phyloP scores from a whole-genome alignment of 2,797 vertebrate genomes.

The Melanotaenia parkinsoni region DNA sequence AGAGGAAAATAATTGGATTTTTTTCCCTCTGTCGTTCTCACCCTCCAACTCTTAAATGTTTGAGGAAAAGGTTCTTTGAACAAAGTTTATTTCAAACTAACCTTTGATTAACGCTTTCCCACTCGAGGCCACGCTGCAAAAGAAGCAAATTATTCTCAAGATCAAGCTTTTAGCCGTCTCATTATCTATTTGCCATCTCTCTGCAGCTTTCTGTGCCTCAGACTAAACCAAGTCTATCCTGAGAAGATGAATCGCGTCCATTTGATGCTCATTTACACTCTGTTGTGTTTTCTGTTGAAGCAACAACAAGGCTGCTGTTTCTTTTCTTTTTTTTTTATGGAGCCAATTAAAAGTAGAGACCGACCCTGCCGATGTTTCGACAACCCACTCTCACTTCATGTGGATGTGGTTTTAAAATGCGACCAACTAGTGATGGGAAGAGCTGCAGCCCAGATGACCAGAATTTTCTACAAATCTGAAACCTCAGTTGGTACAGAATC shows the following conservation, averaged over 20 bases:
- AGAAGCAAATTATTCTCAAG: conserved; percentile 74
- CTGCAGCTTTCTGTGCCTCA: conserved; percentile 23
- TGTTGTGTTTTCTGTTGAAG: conserved; percentile 36
- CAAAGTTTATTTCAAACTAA: conserved; percentile 76
- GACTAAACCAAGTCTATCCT: conserved; percentile 47
- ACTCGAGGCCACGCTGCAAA: conserved; percentile 61
- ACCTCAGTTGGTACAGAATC: not conserved
- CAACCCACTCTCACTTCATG: conserved; percentile 4
- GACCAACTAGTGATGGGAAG: not conserved
- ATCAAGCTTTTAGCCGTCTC: conserved; percentile 75
- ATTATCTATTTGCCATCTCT: conserved; percentile 72
- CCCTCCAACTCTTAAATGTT: conserved; percentile 68
- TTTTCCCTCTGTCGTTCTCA: conserved; percentile 53
- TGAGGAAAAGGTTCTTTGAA: conserved; percentile 75
- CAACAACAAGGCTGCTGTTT: conserved; percentile 24
- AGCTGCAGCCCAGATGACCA: not conserved
- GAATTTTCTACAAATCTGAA: not conserved
- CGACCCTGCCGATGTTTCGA: conserved; percentile 14
- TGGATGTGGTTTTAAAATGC: conserved; percentile 1
- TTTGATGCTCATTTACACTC: conserved; percentile 48
- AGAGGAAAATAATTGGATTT: conserved; percentile 78
- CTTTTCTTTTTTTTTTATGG: not conserved
- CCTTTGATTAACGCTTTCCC: conserved; percentile 74
- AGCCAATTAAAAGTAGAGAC: conserved; percentile 53
- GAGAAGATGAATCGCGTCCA: conserved; percentile 36